Conservation (phyloP, 64 coral and sea anemone species). For the Stichodactyla mertensii region DNA sequence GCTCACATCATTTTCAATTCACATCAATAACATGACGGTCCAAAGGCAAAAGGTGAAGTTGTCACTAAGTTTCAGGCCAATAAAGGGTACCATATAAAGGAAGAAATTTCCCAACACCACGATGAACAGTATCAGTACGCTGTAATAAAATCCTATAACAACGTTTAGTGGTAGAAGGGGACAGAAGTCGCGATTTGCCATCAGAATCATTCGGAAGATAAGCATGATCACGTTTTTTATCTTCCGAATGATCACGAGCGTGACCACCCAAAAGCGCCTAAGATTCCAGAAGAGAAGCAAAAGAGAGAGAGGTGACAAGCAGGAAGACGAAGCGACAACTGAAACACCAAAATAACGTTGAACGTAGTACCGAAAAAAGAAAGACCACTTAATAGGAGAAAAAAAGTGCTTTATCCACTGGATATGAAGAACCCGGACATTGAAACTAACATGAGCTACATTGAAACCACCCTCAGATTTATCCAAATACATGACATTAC, state of each 20-base stretch:
- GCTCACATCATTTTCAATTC: constrained; percentile 11
- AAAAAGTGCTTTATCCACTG: background rate
- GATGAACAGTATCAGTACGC: background rate
- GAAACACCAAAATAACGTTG: background rate
- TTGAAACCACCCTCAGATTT: background rate
- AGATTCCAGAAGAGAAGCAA: no score
- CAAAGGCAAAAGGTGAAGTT: background rate
- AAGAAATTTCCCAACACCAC: background rate
- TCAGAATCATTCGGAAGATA: background rate
- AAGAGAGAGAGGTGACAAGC: no score
- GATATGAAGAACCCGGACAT: background rate
- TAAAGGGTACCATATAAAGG: no score
- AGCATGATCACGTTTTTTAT: no score
- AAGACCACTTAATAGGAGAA: background rate
- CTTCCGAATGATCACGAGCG: background rate
- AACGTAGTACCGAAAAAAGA: background rate
- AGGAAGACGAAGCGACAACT: no score
- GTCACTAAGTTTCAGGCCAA: no score
- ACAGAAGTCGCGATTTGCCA: background rate
- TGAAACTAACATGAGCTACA: background rate
- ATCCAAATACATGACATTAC: background rate
- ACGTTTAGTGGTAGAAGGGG: background rate
- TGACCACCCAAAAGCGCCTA: no score
- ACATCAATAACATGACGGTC: background rate
- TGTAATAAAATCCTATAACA: background rate